Evolutionary conservation across 2,797 vertebrate genomes (phyloP), one percentile per base, ranked within the genome.

Genomic region (Macropodus opercularis): DNA sequence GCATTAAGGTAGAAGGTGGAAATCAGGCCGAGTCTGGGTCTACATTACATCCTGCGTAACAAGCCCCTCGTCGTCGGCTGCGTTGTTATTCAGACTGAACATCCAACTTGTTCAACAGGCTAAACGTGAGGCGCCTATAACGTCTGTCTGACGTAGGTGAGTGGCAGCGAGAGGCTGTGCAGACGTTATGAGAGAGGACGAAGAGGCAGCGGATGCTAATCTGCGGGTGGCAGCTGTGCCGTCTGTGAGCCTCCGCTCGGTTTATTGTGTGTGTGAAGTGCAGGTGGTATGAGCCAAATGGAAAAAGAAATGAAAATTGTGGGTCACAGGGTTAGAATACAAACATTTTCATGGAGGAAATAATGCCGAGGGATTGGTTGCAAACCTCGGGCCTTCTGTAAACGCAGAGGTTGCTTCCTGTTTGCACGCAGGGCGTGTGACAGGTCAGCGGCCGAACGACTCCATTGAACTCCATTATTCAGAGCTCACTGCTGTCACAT

Each of bases 181-280:
- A n/a, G 34, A 40, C 17, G 23, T 58, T 35, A 24, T 27, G 48
- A 35, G 40, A 10, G 41, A 35, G 2, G 15, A 49, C 10, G 34
- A 10, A 22, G 9, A 47, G 2, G 11, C 6, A 14, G n/a, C 9
- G 29, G 31, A 48, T 38, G 49, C 50, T 69, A 64, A 72, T 59
- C 67, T 65, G 22, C 8, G 26, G 24, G 17, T 21, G 11, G 55
- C 76, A 81, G 74, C 69, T 80, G 71, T 1, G 3, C 15, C 65
- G 51, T 44, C n/a, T 0, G 3, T 46, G 58, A 29, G 29, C 43
- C 59, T 63, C 61, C 41, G n/a, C n/a, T n/a, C n/a, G n/a, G n/a
- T n/a, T n/a, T 57, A 52, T 64, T 32, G 35, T 50, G 42, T 31
- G 44, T 39, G 41, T 2, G 1, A 27, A n/a, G 34, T 42, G 26